A percentile compares a stretch with the other conserved stretches of the same genome.
phyloP scores from a whole-genome alignment of 2,888 invertebrate genomes.

The Platynereis dumerilii region DNA sequence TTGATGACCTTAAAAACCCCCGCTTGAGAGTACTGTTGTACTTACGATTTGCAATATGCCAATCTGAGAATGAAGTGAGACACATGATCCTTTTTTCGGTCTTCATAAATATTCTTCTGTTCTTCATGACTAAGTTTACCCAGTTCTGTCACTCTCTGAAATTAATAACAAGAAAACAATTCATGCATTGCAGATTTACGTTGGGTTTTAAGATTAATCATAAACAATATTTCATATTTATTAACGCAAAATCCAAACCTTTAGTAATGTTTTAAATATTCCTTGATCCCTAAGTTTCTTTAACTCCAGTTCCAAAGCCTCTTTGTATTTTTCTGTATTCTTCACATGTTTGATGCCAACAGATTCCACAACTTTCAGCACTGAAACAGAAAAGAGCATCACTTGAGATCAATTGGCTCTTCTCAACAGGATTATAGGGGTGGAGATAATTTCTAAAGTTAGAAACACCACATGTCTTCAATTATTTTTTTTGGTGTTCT shows the following conservation, averaged over 20 bases:
- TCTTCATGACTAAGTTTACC: not conserved
- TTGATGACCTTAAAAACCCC: too few species aligned
- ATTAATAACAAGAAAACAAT: too few species aligned
- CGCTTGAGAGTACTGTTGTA: too few species aligned
- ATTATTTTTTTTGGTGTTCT: too few species aligned
- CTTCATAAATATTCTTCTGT: constrained; percentile 34
- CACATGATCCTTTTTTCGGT: constrained; percentile 74
- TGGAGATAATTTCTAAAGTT: too few species aligned
- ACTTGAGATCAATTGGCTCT: too few species aligned
- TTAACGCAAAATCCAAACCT: not conserved
- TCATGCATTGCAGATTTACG: too few species aligned
- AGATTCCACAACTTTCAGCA: constrained; percentile 79
- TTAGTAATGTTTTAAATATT: constrained; percentile 10
- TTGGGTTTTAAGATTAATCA: too few species aligned
- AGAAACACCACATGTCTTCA: too few species aligned
- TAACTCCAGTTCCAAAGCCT: constrained; percentile 50
- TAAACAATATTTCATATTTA: too few species aligned
- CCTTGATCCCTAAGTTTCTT: constrained; percentile 32
- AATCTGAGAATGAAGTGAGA: constrained; percentile 92
- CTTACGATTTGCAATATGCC: constrained; percentile 79
- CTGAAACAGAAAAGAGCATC: constrained; percentile 52
- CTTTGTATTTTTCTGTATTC: constrained; percentile 49
- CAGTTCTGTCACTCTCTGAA: not conserved
- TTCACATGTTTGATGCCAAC: constrained; percentile 66
- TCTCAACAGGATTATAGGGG: too few species aligned